Conservation (phyloP, 2,113 vertebrate species). For the Xiphorhynchus elegans region DNA sequence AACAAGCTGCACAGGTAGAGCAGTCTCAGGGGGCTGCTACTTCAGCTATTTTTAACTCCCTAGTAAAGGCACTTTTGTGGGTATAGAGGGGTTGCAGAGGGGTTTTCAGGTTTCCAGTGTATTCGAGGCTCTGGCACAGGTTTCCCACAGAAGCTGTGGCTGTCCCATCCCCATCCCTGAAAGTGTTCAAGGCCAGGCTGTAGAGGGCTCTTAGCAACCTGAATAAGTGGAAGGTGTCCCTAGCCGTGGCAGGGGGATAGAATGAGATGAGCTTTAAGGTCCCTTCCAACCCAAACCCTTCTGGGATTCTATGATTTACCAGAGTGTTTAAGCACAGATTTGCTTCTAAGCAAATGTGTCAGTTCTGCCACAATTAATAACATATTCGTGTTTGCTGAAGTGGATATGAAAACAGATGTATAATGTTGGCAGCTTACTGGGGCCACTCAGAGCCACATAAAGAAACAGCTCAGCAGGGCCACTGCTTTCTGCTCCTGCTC, state of each 20-base stretch:
- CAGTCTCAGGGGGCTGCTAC: background rate
- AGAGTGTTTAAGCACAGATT: background rate
- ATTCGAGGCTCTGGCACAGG: background rate
- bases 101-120: background rate
- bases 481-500: background rate
- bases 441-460: background rate
- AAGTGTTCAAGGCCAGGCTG: background rate
- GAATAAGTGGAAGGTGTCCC: background rate
- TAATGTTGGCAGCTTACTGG: background rate
- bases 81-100: accelerated
- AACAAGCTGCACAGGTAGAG: background rate
- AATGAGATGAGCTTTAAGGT: background rate
- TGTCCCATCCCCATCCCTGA: background rate
- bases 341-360: background rate
- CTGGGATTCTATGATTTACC: background rate
- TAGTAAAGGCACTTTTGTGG: background rate
- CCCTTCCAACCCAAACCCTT: background rate
- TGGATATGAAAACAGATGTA: background rate
- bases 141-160: background rate
- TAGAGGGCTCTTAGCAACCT: background rate
- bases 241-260: background rate
- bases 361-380: background rate
- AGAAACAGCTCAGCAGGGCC: background rate
- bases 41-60: background rate
- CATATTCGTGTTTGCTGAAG: background rate